Percentiles rank a stretch among this genome's conserved stretches.
phyloP scores from a whole-genome alignment of 2,113 vertebrate genomes.

The Xiphorhynchus elegans region DNA sequence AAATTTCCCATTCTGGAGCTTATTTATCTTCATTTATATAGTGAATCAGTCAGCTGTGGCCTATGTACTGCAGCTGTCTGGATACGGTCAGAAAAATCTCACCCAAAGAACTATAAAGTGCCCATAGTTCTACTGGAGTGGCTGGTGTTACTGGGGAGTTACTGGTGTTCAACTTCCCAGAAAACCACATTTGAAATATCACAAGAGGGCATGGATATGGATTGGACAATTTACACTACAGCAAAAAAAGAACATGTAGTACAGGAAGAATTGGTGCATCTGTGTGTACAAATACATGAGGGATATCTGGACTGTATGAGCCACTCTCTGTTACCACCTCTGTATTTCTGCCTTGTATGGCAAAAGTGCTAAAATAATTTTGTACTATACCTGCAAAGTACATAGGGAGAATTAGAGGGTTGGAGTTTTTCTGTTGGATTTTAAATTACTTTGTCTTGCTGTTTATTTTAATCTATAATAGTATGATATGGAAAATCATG shows the following conservation, averaged over 20 bases:
- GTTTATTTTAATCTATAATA: not conserved
- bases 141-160: not conserved
- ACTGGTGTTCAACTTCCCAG: fast-evolving
- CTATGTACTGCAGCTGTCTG: not conserved
- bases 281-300: fast-evolving
- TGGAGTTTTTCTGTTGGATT: not conserved
- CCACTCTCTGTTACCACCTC: not conserved
- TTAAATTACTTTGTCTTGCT: not conserved
- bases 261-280: not conserved
- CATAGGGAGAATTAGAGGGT: fast-evolving
- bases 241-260: not conserved
- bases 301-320: not conserved
- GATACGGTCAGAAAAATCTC: not conserved
- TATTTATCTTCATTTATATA: not conserved
- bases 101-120: not conserved
- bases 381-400: not conserved
- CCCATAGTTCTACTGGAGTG: not conserved
- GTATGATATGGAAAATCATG: not conserved
- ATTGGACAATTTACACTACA: not conserved
- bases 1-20: not conserved
- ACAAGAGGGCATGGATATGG: not conserved
- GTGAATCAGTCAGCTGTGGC: not conserved
- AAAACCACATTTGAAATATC: not conserved
- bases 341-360: fast-evolving
- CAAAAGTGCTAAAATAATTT: not conserved